A percentile compares a stretch with the other conserved stretches of the same genome.
Conservation (phyloP, 2,113 vertebrate species). For the Elanoides forficatus region DNA sequence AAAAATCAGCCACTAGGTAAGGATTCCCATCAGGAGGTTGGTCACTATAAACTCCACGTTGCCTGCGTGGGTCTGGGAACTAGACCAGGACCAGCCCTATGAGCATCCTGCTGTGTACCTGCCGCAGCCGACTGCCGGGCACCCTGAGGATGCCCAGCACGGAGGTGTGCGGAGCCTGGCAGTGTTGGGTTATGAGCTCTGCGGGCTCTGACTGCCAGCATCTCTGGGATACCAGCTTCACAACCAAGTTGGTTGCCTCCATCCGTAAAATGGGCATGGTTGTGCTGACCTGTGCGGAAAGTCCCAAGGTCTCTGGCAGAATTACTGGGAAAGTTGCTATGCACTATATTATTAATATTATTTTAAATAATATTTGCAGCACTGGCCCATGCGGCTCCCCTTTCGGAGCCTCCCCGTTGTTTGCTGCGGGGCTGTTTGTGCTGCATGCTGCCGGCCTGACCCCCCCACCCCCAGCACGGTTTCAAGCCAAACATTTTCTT, state of each 20-base stretch:
- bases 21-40: not conserved
- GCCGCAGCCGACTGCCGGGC: rapidly evolving
- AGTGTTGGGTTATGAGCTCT: not conserved
- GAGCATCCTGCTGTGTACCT: not conserved
- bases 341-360: not conserved
- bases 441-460: not conserved
- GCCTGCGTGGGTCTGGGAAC: not conserved
- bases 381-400: rapidly evolving
- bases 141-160: rapidly evolving
- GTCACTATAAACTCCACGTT: rapidly evolving
- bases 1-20: not conserved
- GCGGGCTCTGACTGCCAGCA: rapidly evolving
- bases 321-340: not conserved
- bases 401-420: not conserved
- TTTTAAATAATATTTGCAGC: rapidly evolving
- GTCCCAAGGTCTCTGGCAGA: not conserved
- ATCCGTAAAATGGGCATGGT: rapidly evolving
- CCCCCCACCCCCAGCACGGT: slow-evolving; percentile 3
- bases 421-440: not conserved
- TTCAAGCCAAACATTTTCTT: slow-evolving; percentile 67
- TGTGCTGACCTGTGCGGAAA: not conserved
- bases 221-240: rapidly evolving
- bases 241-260: not conserved
- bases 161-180: rapidly evolving
- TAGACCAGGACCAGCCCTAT: not conserved